These are phyloP conservation scores for Oedothorax gibbosus DNA, from an alignment of 1,140 invertebrate genomes.

Conservation along the genomic window DNA sequence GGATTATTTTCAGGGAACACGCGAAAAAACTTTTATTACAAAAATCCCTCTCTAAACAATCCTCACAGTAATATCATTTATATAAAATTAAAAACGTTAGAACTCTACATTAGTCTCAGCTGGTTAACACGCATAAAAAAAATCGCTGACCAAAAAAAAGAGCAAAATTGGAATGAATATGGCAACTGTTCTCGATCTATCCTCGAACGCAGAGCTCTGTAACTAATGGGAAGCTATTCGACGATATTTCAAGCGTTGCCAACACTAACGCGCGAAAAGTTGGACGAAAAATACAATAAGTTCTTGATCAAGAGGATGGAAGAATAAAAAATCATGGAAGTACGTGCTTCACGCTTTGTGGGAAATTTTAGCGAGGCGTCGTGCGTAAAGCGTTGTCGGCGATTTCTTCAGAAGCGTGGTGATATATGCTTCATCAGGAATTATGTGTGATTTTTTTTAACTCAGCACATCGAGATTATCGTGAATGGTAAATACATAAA, in stretches of 20 bases:
- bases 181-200: conserved; percentile 30
- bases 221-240: conserved; percentile 54
- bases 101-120: conserved; percentile 43
- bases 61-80: no score
- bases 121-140: conserved; percentile 35
- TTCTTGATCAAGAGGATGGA: background rate
- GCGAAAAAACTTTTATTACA: no score
- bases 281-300: background rate
- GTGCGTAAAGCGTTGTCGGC: background rate
- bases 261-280: conserved; percentile 3
- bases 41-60: no score
- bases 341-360: conserved; percentile 25
- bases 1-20: no score
- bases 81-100: conserved; percentile 20
- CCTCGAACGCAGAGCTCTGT: conserved; percentile 25
- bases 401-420: background rate
- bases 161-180: conserved; percentile 10
- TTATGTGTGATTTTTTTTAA: no score
- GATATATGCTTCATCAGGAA: conserved; percentile 5
- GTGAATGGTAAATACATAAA: no score
- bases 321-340: background rate
- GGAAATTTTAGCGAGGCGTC: conserved; percentile 5
- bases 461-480: no score
- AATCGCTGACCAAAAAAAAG: conserved; percentile 6
- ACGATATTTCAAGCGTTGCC: conserved; percentile 55